phyloP scores from a whole-genome alignment of 1,140 invertebrate species.

The Ceratina australensis region DNA sequence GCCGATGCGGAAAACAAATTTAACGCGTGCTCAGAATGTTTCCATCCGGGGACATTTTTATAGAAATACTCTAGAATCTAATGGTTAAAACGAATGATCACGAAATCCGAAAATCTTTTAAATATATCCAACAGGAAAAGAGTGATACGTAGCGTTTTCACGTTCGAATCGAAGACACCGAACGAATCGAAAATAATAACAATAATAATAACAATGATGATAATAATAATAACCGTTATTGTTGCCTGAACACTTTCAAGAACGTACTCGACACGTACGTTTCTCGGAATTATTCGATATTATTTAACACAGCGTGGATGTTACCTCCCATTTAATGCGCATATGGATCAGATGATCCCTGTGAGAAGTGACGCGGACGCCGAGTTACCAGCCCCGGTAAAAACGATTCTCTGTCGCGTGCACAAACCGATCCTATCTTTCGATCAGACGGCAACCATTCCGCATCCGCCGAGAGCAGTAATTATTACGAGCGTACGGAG shows the following conservation, averaged over 20 bases:
- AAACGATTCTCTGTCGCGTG: too few relatives aligned
- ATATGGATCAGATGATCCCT: too few relatives aligned
- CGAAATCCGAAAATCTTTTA: not conserved
- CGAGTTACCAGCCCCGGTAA: too few relatives aligned
- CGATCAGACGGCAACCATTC: not conserved
- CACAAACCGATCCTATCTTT: not conserved
- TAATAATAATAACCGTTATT: too few relatives aligned
- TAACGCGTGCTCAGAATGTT: not conserved
- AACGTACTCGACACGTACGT: too few relatives aligned
- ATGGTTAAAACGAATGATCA: slow-evolving; percentile 5
- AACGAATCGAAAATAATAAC: not conserved
- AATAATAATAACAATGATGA: too few relatives aligned
- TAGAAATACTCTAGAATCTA: not conserved
- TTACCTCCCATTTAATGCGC: too few relatives aligned
- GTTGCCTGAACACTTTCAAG: too few relatives aligned
- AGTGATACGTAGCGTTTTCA: not conserved
- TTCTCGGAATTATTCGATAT: too few relatives aligned
- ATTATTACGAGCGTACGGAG: slow-evolving; percentile 1
- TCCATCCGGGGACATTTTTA: not conserved
- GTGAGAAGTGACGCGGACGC: too few relatives aligned
- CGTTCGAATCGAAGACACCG: not conserved
- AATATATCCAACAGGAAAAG: not conserved
- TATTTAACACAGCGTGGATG: too few relatives aligned
- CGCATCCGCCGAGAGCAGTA: slow-evolving; percentile 35
- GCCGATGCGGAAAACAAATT: not conserved